phyloP scores from a whole-genome alignment of 2,888 invertebrate species.

The Hirudinaria manillensis region DNA sequence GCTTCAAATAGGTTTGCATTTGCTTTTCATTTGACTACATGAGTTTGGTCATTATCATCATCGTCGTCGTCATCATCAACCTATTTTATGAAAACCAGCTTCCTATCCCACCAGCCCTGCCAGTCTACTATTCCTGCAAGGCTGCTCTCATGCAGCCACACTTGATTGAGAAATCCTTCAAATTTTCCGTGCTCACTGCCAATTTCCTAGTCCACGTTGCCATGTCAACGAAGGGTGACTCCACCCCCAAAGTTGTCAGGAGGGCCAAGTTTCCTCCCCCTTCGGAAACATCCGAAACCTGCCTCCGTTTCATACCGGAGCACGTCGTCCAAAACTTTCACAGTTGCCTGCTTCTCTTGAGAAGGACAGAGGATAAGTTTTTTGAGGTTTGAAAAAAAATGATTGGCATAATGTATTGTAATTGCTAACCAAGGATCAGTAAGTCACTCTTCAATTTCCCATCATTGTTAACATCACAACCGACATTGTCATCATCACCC shows the following conservation, averaged over 20 bases:
- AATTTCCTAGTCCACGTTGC: slow-evolving; percentile 72
- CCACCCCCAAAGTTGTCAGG: neutral
- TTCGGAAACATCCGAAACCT: slow-evolving; percentile 39
- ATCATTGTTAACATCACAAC: no score
- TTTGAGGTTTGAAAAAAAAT: slow-evolving; percentile 45
- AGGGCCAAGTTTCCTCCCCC: slow-evolving; percentile 44
- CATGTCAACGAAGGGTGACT: neutral
- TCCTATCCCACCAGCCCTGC: slow-evolving; percentile 45
- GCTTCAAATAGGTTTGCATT: slow-evolving; percentile 48
- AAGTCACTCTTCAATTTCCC: no score
- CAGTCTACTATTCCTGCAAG: slow-evolving; percentile 49
- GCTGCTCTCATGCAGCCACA: slow-evolving; percentile 71
- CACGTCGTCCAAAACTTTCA: slow-evolving; percentile 81
- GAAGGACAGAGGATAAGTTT: slow-evolving; percentile 49
- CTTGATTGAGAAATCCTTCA: slow-evolving; percentile 66
- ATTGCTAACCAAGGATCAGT: no score
- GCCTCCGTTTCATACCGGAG: slow-evolving; percentile 71
- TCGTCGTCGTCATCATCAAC: no score
- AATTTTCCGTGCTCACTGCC: slow-evolving; percentile 74
- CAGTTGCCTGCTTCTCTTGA: slow-evolving; percentile 68
- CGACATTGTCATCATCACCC: neutral
- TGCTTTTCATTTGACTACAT: neutral
- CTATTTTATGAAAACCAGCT: no score
- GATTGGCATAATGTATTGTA: neutral
- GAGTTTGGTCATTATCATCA: neutral